Evolutionary conservation across 2,797 vertebrate genomes (phyloP).

Genomic region (Acanthiza pusilla): DNA sequence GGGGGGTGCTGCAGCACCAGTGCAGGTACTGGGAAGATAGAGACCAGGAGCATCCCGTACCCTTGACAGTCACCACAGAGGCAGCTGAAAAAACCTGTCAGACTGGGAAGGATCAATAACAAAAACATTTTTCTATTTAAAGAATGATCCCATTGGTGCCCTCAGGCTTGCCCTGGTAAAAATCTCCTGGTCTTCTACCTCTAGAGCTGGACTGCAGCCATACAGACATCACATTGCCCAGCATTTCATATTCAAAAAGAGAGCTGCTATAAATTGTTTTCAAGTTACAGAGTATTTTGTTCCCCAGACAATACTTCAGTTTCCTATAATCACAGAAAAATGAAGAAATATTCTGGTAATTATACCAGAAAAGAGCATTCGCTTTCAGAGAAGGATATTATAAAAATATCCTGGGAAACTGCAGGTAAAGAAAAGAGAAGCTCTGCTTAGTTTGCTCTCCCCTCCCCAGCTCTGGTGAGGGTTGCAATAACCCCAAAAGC

Average conservation of each 20-base stretch:
- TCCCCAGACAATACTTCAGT: neutral
- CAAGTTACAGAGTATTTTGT: neutral
- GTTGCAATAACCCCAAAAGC: neutral
- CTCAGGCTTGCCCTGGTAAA: neutral
- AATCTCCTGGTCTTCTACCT: neutral
- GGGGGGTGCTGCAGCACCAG: neutral
- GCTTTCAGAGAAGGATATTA: neutral
- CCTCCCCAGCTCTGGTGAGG: neutral
- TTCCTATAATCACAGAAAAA: slow-evolving; percentile 17
- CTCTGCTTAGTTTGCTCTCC: neutral
- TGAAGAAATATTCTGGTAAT: slow-evolving; percentile 22
- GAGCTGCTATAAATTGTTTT: neutral
- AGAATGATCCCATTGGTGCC: neutral
- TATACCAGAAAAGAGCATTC: neutral
- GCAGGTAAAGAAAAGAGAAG: neutral
- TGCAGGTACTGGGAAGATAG: neutral
- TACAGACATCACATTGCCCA: neutral
- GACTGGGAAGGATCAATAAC: neutral
- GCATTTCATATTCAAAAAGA: neutral
- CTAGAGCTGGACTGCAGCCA: neutral
- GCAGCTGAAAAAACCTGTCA: neutral
- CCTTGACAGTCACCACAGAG: neutral
- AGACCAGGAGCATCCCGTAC: neutral
- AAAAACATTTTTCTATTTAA: neutral
- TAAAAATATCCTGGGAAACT: neutral